A percentile compares a stretch with the other conserved stretches of the same genome.
Evolutionary conservation across 2,797 vertebrate genomes (phyloP).

Genomic region (Oreortyx pictus): DNA sequence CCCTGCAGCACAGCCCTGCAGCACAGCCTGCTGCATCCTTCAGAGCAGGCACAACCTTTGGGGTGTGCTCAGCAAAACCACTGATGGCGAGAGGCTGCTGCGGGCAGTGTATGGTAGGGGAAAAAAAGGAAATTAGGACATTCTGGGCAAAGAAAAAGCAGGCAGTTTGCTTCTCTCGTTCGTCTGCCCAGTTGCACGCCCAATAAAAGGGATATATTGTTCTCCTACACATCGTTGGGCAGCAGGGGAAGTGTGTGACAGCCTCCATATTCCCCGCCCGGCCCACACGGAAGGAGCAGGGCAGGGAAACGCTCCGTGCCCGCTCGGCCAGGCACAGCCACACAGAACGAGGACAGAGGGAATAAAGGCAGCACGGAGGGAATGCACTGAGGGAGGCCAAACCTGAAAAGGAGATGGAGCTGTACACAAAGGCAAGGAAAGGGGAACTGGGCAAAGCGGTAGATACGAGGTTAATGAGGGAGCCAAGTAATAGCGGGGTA

Average conservation of each 20-base stretch:
- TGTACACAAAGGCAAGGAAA: background rate
- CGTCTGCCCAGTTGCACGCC: background rate
- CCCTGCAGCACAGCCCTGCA: background rate
- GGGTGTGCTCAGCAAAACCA: background rate
- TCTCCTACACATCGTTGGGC: constrained; percentile 54
- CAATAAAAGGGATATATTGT: constrained; percentile 34
- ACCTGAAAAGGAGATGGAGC: background rate
- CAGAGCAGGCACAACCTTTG: background rate
- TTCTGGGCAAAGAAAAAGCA: background rate
- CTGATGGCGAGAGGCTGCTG: fast-evolving
- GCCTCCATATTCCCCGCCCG: background rate
- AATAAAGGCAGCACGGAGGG: background rate
- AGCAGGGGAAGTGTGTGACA: constrained; percentile 62
- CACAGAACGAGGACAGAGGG: background rate
- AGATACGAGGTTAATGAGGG: background rate
- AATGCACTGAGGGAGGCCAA: background rate
- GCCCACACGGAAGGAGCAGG: background rate
- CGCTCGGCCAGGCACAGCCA: background rate
- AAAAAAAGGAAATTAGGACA: background rate
- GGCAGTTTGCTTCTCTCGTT: background rate
- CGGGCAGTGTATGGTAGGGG: fast-evolving
- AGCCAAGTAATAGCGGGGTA: background rate
- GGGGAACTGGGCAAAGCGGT: background rate
- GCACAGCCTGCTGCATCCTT: background rate
- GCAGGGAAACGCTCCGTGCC: background rate